These are phyloP conservation scores for Cepaea hortensis DNA, from an alignment of 2,888 invertebrate genomes.

Conservation along the genomic window DNA sequence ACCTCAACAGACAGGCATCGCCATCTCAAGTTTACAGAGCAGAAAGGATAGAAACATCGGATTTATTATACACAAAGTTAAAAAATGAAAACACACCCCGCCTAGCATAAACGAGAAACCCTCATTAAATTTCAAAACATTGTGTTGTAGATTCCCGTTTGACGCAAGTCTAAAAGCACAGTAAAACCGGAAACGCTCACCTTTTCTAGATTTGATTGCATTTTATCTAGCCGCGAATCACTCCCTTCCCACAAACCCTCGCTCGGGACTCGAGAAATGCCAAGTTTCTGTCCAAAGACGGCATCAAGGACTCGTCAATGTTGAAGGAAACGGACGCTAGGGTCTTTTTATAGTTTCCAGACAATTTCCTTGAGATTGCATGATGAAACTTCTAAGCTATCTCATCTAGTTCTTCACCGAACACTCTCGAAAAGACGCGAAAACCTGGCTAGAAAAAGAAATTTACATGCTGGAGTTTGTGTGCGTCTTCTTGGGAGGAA, in stretches of 20 bases:
- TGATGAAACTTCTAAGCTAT: constrained; percentile 48
- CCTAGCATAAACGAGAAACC: neutral
- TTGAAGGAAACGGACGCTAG: constrained; percentile 26
- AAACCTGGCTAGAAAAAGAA: constrained; percentile 35
- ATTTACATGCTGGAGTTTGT: constrained; percentile 47
- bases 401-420: constrained; percentile 31
- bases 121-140: constrained; percentile 27
- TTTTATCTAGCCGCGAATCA: constrained; percentile 16
- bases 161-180: constrained; percentile 8
- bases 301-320: constrained; percentile 42
- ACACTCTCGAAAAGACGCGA: constrained; percentile 29
- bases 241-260: neutral
- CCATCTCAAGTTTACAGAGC: too few species aligned
- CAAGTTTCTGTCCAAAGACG: constrained; percentile 33
- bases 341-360: constrained; percentile 40
- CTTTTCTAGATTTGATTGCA: constrained; percentile 40
- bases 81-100: too few species aligned
- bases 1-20: too few species aligned
- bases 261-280: constrained; percentile 27
- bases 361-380: constrained; percentile 44
- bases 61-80: too few species aligned
- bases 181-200: constrained; percentile 24
- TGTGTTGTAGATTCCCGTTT: neutral
- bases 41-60: too few species aligned
- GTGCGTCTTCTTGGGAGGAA: constrained; percentile 38